Conservation (phyloP, 1,140 invertebrate species). For the Caerostris darwini region DNA sequence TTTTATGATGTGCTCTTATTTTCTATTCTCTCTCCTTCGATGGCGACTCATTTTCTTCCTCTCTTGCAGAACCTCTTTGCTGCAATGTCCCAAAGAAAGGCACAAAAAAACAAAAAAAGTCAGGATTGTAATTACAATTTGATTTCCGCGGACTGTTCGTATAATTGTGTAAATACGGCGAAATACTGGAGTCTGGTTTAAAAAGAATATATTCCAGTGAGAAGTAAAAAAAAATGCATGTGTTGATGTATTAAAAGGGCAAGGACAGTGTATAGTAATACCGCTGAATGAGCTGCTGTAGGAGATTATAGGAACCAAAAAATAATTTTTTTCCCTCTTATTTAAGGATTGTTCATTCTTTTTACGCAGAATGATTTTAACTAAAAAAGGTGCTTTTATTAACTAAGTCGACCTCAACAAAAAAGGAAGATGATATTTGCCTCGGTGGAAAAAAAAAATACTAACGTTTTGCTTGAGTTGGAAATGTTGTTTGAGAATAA, state of each 20-base stretch:
- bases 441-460: background rate
- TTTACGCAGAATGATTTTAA: background rate
- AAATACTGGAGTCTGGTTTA: conserved; percentile 4
- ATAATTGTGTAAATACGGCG: conserved; percentile 57
- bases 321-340: background rate
- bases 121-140: conserved; percentile 44
- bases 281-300: background rate
- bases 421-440: background rate
- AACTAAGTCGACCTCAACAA: background rate
- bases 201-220: background rate
- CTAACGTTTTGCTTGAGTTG: no score
- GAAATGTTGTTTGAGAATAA: no score
- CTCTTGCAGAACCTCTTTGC: background rate
- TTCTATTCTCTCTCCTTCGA: background rate
- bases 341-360: background rate
- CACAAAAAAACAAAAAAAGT: background rate
- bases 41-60: conserved; percentile 30
- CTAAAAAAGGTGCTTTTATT: background rate
- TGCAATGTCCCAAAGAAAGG: background rate
- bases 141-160: conserved; percentile 41
- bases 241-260: background rate
- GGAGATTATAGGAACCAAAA: background rate
- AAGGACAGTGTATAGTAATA: background rate
- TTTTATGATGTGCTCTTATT: background rate
- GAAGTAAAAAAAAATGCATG: background rate